Percentiles rank a stretch among this genome's conserved stretches.
These are phyloP conservation scores for Bombus impatiens DNA, from an alignment of 1,140 invertebrate genomes.

Conservation along the genomic window DNA sequence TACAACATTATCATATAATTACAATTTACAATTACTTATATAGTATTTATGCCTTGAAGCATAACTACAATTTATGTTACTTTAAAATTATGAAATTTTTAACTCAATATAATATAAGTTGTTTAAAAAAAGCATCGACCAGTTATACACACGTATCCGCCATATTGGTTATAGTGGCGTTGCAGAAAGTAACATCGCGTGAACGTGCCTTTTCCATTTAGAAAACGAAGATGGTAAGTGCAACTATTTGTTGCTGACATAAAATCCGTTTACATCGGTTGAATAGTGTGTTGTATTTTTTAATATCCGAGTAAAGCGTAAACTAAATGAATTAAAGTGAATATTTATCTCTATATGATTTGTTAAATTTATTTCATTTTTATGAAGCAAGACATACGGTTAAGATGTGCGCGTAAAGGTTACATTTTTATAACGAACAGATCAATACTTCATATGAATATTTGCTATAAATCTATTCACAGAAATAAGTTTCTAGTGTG, in stretches of 20 bases:
- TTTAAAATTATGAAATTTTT: background rate
- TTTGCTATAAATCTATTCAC: background rate
- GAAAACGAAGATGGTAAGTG: constrained; percentile 76
- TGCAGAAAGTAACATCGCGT: background rate
- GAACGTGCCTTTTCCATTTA: constrained; percentile 69
- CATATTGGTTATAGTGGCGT: constrained; percentile 50
- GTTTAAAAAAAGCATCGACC: background rate
- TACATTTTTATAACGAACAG: background rate
- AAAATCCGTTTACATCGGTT: constrained; percentile 72
- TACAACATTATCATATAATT: background rate
- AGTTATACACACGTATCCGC: background rate
- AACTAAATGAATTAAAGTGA: constrained; percentile 36
- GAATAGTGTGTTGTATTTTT: constrained; percentile 7
- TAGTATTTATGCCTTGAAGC: background rate
- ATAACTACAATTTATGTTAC: background rate
- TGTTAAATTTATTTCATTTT: constrained; percentile 18
- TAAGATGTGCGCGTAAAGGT: background rate
- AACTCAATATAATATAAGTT: background rate
- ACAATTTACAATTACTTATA: background rate
- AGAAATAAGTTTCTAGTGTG: background rate
- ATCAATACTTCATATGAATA: background rate
- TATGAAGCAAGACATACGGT: background rate
- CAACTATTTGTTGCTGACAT: constrained; percentile 14
- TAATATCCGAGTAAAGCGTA: constrained; percentile 43
- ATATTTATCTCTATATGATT: constrained; percentile 39